These are phyloP conservation scores for Andrena trimmerana DNA, from an alignment of 2,888 invertebrate species.

Conservation along the genomic window DNA sequence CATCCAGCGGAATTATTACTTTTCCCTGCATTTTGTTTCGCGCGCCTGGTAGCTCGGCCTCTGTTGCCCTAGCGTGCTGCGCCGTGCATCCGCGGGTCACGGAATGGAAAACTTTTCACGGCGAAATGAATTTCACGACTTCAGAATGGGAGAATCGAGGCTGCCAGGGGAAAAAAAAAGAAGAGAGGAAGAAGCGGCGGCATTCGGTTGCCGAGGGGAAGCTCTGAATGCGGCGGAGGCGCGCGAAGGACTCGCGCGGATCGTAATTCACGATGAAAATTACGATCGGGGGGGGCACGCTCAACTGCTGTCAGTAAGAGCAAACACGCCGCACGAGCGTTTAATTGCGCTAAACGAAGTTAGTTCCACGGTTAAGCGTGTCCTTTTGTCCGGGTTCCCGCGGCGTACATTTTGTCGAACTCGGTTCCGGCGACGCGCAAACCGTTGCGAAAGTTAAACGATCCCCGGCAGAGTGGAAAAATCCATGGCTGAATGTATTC, in stretches of 20 bases:
- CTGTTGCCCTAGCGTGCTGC: not conserved
- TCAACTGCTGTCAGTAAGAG: not conserved
- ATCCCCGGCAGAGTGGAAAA: not conserved
- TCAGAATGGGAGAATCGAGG: not conserved
- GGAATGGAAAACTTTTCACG: constrained; percentile 24
- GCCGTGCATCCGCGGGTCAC: not conserved
- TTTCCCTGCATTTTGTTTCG: not conserved
- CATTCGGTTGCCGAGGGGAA: not conserved
- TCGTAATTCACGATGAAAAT: constrained; percentile 39
- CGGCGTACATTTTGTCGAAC: not conserved
- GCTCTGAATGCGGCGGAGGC: not conserved
- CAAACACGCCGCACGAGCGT: not conserved
- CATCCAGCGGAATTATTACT: not conserved
- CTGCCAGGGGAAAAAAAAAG: not conserved
- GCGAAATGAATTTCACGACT: constrained; percentile 23
- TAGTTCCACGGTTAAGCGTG: constrained; percentile 15
- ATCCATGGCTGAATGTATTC: not conserved
- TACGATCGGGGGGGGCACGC: constrained; percentile 14
- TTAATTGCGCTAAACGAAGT: constrained; percentile 31
- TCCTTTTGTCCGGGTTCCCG: constrained; percentile 2
- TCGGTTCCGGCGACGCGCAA: not conserved
- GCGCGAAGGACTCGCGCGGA: not conserved
- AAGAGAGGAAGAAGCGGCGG: not conserved
- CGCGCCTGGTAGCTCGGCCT: not conserved
- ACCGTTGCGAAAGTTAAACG: not conserved